Conservation (phyloP, 1,140 invertebrate species). For the Zaprionus camerounensis region DNA sequence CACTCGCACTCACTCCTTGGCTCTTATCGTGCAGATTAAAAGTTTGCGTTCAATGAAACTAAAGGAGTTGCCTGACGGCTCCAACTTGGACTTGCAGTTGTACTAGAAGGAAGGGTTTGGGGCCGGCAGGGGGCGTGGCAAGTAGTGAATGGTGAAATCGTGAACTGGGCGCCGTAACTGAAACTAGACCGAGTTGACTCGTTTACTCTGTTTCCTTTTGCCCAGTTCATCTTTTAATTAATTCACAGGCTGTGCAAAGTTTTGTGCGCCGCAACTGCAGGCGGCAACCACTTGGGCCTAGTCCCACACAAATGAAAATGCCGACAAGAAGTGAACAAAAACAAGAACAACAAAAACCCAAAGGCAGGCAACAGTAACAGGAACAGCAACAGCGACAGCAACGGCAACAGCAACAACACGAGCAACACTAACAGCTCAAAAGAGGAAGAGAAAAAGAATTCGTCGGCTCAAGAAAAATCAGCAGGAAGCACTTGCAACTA, state of each 20-base stretch:
- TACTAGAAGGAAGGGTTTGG: conserved; percentile 62
- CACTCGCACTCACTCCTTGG: not conserved
- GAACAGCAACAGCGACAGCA: not conserved
- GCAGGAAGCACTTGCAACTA: conserved; percentile 76
- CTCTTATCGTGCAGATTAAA: conserved; percentile 49
- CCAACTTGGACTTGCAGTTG: conserved; percentile 60
- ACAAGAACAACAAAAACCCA: conserved; percentile 13
- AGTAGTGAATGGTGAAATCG: not conserved
- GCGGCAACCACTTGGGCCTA: conserved; percentile 67
- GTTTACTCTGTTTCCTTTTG: conserved; percentile 63
- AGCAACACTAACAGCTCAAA: conserved; percentile 6
- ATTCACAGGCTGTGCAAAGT: conserved; percentile 78
- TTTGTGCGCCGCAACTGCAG: conserved; percentile 61
- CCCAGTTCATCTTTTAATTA: conserved; percentile 81
- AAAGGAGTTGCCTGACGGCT: conserved; percentile 32
- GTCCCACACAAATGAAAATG: conserved; percentile 56
- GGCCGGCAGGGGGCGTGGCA: not conserved
- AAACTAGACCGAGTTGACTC: conserved; percentile 27
- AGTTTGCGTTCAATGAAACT: conserved; percentile 51
- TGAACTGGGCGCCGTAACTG: conserved; percentile 4
- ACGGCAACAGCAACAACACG: not conserved
- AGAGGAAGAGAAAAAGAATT: conserved; percentile 19
- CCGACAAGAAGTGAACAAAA: conserved; percentile 13
- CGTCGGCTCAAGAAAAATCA: conserved; percentile 54
- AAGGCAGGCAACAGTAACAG: not conserved